A percentile compares a stretch with the other conserved stretches of the same genome.
Conservation (phyloP, 2,888 invertebrate genomes). For the Ditula angustiorana region DNA sequence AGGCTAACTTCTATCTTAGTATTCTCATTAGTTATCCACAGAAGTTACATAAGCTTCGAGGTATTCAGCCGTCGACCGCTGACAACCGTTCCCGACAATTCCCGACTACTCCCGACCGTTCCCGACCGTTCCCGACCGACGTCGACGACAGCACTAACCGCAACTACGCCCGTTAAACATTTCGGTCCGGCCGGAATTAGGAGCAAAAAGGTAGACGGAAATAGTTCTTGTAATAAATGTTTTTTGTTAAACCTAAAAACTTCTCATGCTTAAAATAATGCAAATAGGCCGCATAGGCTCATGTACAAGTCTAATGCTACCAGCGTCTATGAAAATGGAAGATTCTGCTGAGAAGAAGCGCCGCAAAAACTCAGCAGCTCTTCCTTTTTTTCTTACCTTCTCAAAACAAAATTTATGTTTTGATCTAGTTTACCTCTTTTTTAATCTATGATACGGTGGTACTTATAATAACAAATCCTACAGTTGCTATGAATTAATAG, state of each 20-base stretch:
- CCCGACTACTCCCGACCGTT: neutral
- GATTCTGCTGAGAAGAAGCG: too few relatives aligned
- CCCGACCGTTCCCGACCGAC: neutral
- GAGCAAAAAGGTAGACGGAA: neutral
- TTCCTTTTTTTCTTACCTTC: too few relatives aligned
- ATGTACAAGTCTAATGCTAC: too few relatives aligned
- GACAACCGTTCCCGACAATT: neutral
- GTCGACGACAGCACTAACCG: constrained; percentile 41
- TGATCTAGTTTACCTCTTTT: too few relatives aligned
- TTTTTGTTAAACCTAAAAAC: neutral
- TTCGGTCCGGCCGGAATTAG: constrained; percentile 43
- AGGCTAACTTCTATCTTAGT: too few relatives aligned
- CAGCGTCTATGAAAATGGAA: too few relatives aligned
- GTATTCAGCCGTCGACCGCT: neutral
- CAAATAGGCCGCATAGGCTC: too few relatives aligned
- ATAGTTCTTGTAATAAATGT: neutral
- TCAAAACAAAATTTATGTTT: too few relatives aligned
- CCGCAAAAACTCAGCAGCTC: too few relatives aligned
- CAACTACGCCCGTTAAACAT: constrained; percentile 62
- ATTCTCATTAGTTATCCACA: neutral
- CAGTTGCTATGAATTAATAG: too few relatives aligned
- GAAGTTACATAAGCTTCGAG: neutral
- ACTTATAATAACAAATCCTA: neutral
- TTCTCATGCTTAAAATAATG: neutral
- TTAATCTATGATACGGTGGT: too few relatives aligned